phyloP scores from a whole-genome alignment of 2,888 invertebrate species.

The Melanargia galathea region DNA sequence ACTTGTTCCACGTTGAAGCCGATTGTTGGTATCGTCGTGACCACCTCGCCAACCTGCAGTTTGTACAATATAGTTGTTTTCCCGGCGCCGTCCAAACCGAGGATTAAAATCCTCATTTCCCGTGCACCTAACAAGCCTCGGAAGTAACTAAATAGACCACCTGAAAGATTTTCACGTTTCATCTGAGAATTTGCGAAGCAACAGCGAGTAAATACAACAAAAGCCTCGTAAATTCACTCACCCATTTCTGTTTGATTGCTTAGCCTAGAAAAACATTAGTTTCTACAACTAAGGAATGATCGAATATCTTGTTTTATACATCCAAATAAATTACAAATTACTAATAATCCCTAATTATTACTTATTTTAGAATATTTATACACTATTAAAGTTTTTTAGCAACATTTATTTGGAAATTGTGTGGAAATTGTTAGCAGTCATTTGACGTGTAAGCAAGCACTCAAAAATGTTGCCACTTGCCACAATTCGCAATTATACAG shows the following conservation, averaged over 20 bases:
- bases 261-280: conserved; percentile 71
- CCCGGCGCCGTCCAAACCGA: conserved; percentile 99
- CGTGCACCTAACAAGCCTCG: conserved; percentile 96
- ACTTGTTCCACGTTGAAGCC: conserved; percentile 99
- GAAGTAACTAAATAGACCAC: conserved; percentile 98
- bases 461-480: conserved; percentile 40
- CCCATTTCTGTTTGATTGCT: conserved; percentile 67
- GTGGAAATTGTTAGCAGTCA: conserved; percentile 8
- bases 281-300: conserved; percentile 58
- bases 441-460: conserved; percentile 51
- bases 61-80: conserved; percentile 99
- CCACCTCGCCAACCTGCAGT: conserved; percentile 99
- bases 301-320: conserved; percentile 37
- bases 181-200: not conserved
- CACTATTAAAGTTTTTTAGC: conserved; percentile 35
- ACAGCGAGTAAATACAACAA: conserved; percentile 25
- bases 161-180: conserved; percentile 76
- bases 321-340: conserved; percentile 31
- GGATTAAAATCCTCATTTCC: conserved; percentile 98
- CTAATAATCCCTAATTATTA: conserved; percentile 22
- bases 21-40: conserved; percentile 99
- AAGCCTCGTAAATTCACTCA: conserved; percentile 51
- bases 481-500: not conserved
- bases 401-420: conserved; percentile 45
- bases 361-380: conserved; percentile 32